Evolutionary conservation across 2,797 vertebrate genomes (phyloP), one percentile per base, ranked within the genome.

Genomic region (Eutrigla gurnardus): DNA sequence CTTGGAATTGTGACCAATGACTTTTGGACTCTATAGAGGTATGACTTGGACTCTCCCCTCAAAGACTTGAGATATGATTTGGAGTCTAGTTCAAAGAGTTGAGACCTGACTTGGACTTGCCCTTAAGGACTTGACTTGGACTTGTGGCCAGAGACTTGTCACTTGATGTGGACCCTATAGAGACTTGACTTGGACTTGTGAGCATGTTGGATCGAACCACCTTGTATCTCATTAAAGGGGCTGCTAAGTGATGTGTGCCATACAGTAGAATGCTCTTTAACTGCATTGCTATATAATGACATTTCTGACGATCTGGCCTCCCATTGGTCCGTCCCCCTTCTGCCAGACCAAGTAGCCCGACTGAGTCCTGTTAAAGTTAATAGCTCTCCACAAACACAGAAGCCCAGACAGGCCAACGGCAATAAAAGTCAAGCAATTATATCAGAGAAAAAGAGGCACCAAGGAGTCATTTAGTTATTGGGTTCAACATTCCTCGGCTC

Each of bases 351-450:
- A 65, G 81, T 18, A 81, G 75, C 76, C 70, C 73, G 82, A 85
- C 74, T 74, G 73, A 77, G 81, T 60, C 87, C 83, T 81, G 86
- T 93, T 93, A 93, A 94, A 94, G 80, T 93, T 92, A 92, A 93
- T 84, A 69, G 85, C 86, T 78, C 86, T 91, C 77, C 78, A 82
- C 73, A 68, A 85, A 85, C 86, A 78, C 84, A 90, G 90, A 86
- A 86, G 84, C 86, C 86, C 81, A 83, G 88, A 87, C 86, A 81
- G 81, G 80, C 89, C 86, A 91, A 86, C 78, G 45, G 83, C 83
- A 92, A 84, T 93, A 93, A 93, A 93, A 88, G 74, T 75, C 65
- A 70, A 83, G 81, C 78, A 90, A 92, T 92, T 87, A 92, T 89
- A 88, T 91, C 89, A 80, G 83, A 84, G 58, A 65, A 75, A 81